These are phyloP conservation scores for Spondyliosoma cantharus DNA, from an alignment of 2,797 vertebrate species.

Conservation along the genomic window DNA sequence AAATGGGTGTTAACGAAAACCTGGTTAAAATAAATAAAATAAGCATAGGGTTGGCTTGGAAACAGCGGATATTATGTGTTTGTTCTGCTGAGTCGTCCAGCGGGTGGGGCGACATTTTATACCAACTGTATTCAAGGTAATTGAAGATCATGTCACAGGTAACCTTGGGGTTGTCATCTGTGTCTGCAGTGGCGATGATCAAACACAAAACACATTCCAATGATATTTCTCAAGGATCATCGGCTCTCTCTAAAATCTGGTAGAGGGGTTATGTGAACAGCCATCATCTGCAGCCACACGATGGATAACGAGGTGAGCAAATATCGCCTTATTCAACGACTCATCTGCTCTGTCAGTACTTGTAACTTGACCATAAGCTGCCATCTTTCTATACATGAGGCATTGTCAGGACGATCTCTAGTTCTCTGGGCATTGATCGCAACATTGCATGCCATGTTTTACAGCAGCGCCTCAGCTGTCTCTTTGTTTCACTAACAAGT, in stretches of 20 bases:
- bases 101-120: conserved; percentile 45
- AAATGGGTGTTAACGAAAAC: not conserved
- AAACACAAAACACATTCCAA: conserved; percentile 28
- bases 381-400: conserved; percentile 18
- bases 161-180: conserved; percentile 46
- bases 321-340: conserved; percentile 6
- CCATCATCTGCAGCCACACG: conserved; percentile 44
- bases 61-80: not conserved
- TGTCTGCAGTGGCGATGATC: conserved; percentile 44
- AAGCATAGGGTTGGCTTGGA: not conserved
- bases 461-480: conserved; percentile 25
- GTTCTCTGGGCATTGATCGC: not conserved
- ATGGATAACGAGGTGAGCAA: conserved; percentile 75
- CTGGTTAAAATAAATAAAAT: not conserved
- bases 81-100: not conserved
- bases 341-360: conserved; percentile 1
- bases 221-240: conserved; percentile 12
- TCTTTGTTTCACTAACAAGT: conserved; percentile 52
- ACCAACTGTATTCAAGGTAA: conserved; percentile 17
- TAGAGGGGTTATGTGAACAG: conserved; percentile 49
- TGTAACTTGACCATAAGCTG: conserved; percentile 23
- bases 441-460: conserved; percentile 32
- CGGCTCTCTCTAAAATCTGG: conserved; percentile 30
- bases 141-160: conserved; percentile 35
- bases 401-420: not conserved